Evolutionary conservation across 2,113 vertebrate species (phyloP), one percentile per base, ranked within the genome.

Genomic region (Menura novaehollandiae): DNA sequence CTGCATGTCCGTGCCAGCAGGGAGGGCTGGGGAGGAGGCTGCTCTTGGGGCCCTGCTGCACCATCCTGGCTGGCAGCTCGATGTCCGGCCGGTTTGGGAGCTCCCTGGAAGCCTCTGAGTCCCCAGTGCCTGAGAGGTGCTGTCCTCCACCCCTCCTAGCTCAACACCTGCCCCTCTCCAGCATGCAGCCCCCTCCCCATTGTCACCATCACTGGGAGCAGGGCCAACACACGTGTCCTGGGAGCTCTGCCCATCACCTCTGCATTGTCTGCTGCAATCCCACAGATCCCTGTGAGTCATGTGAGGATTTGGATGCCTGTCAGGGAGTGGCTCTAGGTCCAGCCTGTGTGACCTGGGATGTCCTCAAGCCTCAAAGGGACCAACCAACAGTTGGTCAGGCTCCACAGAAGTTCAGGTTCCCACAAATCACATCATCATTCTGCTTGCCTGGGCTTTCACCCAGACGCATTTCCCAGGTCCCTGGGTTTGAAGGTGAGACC

Each of bases 361-460:
- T 47, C 46, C 56, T 66, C 7, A 9, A 52, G 49, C 58, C 23
- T 35, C 78, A 68, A 14, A 77, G 28, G 30, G 49, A 53, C n/a
- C 8, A 1, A 55, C 44, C 32, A n/a, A 8, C 0, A 0, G 22
- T 43, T 63, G 32, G 7, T 17, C 49, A 44, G 46, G 35, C 33
- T 51, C 60, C 7, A 1, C 47, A 35, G 71, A 58, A 44, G 17
- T 23, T 37, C 11, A 16, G 27, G 5, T 28, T 77, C 6, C 7
- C 55, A 59, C 49, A 63, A 22, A 44, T 15, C 19, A 55, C 20
- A 64, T 55, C 19, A 62, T n/a, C 81, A 12, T 63, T 63, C 60
- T 89, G 44, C 22, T 56, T 64, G 49, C 46, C 37, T 14, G 14
- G 32, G 17, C 18, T 55, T 60, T 93, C n/a, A 27, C 15, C 6